Evolutionary conservation across 2,888 invertebrate genomes (phyloP).

Genomic region (Hyalella azteca): DNA sequence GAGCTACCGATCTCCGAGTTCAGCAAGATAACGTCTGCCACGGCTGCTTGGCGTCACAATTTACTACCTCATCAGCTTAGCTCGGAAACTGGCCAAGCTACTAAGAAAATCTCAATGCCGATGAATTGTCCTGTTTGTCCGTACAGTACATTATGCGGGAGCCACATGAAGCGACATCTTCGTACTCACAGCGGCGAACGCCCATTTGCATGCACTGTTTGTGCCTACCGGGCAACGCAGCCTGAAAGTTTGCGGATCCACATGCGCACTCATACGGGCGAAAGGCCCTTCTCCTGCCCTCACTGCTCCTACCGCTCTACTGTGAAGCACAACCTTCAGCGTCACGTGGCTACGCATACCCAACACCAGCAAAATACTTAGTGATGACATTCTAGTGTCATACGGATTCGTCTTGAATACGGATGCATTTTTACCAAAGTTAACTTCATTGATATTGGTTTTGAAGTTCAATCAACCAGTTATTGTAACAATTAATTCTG

Average conservation of each 20-base stretch:
- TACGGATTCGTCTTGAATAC: too few species aligned
- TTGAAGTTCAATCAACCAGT: too few species aligned
- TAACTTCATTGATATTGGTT: too few species aligned
- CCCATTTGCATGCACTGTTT: neutral
- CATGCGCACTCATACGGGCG: slow-evolving; percentile 52
- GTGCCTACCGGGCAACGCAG: slow-evolving; percentile 39
- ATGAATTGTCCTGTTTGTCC: neutral
- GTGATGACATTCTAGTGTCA: too few species aligned
- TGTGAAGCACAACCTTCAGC: slow-evolving; percentile 48
- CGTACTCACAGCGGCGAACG: slow-evolving; percentile 19
- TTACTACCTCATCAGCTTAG: neutral
- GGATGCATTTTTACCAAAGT: too few species aligned
- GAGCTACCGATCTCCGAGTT: neutral
- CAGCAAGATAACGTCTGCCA: neutral
- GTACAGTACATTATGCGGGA: neutral
- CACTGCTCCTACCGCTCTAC: slow-evolving; percentile 52
- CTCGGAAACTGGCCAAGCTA: neutral
- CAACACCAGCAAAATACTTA: too few species aligned
- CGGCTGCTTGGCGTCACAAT: neutral
- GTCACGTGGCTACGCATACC: slow-evolving; percentile 38
- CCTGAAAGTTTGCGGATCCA: slow-evolving; percentile 49
- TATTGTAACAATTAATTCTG: too few species aligned
- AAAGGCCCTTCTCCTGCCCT: slow-evolving; percentile 49
- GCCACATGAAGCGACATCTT: slow-evolving; percentile 12
- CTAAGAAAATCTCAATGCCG: neutral